Evolutionary conservation across 2,797 vertebrate genomes (phyloP), one percentile per base, ranked within the genome.

Genomic region (Pitangus sulphuratus): DNA sequence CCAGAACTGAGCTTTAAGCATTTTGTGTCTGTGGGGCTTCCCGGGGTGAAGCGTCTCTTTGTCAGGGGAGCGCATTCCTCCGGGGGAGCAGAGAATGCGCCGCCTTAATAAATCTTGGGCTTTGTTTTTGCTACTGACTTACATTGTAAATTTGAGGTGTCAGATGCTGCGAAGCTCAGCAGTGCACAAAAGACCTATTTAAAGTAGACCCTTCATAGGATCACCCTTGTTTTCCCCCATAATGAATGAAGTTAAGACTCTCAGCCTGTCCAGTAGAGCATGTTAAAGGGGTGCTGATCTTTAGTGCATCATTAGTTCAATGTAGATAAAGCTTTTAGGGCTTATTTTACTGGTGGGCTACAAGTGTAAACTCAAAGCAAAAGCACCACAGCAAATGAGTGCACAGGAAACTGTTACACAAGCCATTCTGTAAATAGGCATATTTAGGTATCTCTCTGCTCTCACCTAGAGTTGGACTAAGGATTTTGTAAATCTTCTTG

Each of bases 141-240:
- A 92, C 62, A 82, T 77, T 95, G 95, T 96, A 95, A 95, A 94
- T 96, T 95, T 92, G 92, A 93, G 84, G 42, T 85, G 93, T 96
- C 92, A 95, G 84, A 95, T 84, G 93, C 89, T 76, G 88, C 83
- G 82, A 87, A 94, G 80, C 92, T 82, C 84, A 85, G 69, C 48
- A 83, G 39, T 20, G 40, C 71, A 96, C 87, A 96, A 87, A 95
- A 96, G 92, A 81, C 48, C 81, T 91, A 65, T 91, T 93, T 94
- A 75, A 93, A 96, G 79, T 65, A 90, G 75, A 64, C 21, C 21
- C 57, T 71, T 77, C 81, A 42, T 33, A 84, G 75, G 71, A 83
- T 87, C 71, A 65, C 56, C 40, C 68, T 85, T 77, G 82, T 89
- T 92, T 89, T 87, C 75, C 78, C 17, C 57, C 33, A n/a, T 80